Evolutionary conservation across 1,140 invertebrate genomes (phyloP).

Genomic region (Caenorhabditis remanei): DNA sequence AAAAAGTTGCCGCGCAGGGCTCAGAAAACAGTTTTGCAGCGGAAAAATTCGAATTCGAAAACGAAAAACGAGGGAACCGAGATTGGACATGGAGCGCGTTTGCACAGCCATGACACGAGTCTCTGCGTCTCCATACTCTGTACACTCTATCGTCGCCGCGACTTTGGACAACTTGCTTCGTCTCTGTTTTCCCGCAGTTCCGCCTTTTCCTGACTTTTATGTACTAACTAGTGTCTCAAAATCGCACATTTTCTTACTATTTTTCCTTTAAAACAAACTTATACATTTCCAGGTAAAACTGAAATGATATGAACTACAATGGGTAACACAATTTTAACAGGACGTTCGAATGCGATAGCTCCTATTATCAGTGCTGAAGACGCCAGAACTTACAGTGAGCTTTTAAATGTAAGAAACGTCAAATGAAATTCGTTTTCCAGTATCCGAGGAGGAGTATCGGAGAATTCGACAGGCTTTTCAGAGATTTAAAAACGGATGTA

Average conservation of each 20-base stretch:
- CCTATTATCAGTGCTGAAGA: slow-evolving; percentile 45
- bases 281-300: neutral
- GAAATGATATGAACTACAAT: slow-evolving; percentile 12
- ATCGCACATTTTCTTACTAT: too few relatives aligned
- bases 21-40: neutral
- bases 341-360: slow-evolving; percentile 44
- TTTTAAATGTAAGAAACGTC: neutral
- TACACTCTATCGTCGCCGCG: neutral
- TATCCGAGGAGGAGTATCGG: slow-evolving; percentile 57
- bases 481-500: slow-evolving; percentile 50
- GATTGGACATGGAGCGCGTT: neutral
- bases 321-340: slow-evolving; percentile 38
- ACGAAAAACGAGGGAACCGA: neutral
- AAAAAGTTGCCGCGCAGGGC: neutral
- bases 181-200: slow-evolving; percentile 14
- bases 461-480: slow-evolving; percentile 38
- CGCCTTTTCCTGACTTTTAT: slow-evolving; percentile 5
- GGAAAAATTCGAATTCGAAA: slow-evolving; percentile 18
- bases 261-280: neutral
- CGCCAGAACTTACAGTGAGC: slow-evolving; percentile 30
- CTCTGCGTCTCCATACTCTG: neutral
- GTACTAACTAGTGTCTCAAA: neutral
- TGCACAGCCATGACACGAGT: neutral
- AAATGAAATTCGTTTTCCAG: slow-evolving; percentile 21
- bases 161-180: slow-evolving; percentile 6